phyloP scores from a whole-genome alignment of 2,113 vertebrate species.

The Lophius piscatorius region DNA sequence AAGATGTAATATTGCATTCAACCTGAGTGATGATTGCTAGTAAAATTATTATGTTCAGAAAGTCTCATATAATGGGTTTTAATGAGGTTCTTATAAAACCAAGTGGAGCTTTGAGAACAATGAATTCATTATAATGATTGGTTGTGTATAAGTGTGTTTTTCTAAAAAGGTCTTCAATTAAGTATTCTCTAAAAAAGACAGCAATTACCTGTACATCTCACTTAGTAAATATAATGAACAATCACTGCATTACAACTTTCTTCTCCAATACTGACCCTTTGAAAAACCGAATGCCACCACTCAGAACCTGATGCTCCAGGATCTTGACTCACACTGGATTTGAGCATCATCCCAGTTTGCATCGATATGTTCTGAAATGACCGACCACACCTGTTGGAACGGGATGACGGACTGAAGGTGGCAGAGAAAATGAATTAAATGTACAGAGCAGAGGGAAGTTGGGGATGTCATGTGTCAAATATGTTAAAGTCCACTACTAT shows the following conservation, averaged over 20 bases:
- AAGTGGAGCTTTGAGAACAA: too few relatives aligned
- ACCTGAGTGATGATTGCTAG: too few relatives aligned
- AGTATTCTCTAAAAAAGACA: too few relatives aligned
- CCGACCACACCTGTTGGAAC: slow-evolving; percentile 53
- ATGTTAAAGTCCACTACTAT: not conserved
- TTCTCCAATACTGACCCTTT: slow-evolving; percentile 16
- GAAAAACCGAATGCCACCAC: slow-evolving; percentile 20
- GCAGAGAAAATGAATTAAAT: slow-evolving; percentile 39
- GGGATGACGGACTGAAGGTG: slow-evolving; percentile 47
- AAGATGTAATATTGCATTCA: too few relatives aligned
- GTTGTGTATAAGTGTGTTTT: too few relatives aligned
- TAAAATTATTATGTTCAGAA: too few relatives aligned
- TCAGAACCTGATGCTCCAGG: slow-evolving; percentile 5
- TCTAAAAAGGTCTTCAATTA: too few relatives aligned
- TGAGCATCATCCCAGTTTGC: slow-evolving; percentile 64
- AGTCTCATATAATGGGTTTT: too few relatives aligned
- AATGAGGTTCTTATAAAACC: too few relatives aligned
- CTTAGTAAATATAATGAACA: not conserved
- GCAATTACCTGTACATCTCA: too few relatives aligned
- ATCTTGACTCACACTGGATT: slow-evolving; percentile 38
- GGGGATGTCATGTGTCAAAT: not conserved
- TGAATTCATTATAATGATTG: too few relatives aligned
- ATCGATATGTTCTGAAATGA: slow-evolving; percentile 59
- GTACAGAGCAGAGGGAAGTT: not conserved
- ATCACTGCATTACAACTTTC: not conserved